Conservation (phyloP, 2,888 invertebrate species). For the Heliconius aoede region DNA sequence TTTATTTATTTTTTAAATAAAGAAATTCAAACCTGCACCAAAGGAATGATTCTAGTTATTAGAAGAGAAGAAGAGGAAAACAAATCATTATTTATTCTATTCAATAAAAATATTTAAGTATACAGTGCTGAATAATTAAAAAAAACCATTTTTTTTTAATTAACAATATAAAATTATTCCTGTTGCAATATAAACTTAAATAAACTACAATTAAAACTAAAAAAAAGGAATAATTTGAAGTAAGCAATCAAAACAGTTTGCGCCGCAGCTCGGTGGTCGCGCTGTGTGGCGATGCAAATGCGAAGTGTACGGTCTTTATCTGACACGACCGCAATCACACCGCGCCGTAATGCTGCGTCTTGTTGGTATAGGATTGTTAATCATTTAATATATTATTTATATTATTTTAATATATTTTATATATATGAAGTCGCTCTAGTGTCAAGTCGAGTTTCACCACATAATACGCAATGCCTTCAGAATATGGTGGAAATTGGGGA, state of each 20-base stretch:
- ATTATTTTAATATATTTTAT: too few species aligned
- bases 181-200: not conserved
- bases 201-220: constrained; percentile 20
- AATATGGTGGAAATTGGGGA: too few species aligned
- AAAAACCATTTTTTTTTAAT: too few species aligned
- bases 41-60: too few species aligned
- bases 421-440: too few species aligned
- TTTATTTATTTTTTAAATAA: too few species aligned
- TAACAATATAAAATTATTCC: not conserved
- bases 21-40: too few species aligned
- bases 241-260: constrained; percentile 14
- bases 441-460: too few species aligned
- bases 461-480: not conserved
- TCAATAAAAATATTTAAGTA: too few species aligned
- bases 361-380: constrained; percentile 8
- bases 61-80: too few species aligned
- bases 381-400: not conserved
- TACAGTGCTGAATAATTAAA: too few species aligned
- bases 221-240: constrained; percentile 25
- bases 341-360: constrained; percentile 53
- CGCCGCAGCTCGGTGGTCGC: constrained; percentile 65
- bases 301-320: constrained; percentile 74
- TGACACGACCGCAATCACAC: constrained; percentile 61
- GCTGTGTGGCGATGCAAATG: constrained; percentile 80
- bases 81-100: too few species aligned